Base-by-base conservation (phyloP, 2,888 invertebrate genomes). In the Apamea anceps region DNA sequence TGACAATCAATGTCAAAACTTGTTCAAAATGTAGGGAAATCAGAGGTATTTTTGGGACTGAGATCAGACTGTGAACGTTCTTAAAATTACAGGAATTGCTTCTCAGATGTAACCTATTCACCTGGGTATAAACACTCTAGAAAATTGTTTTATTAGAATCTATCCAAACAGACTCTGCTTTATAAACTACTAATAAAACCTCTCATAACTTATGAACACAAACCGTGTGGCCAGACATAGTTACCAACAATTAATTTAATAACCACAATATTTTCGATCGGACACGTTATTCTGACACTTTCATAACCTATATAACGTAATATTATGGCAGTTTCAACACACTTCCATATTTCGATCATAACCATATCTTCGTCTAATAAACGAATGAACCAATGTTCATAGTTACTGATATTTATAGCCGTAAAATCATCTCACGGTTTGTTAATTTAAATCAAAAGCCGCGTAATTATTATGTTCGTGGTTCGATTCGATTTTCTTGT, bases 401-500 rank as follows among this genome's bases (percentile, higher is more conserved):
- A 91, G 91, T 93, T 92, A 91, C 89, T 88, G 82, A 91, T 93
- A 92, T 93, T 94, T 93, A 94, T 93, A 90, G 88, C 91, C 93
- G 93, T 94, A 92, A 94, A 94, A 93, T 94, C 92, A 91, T 93
- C 93, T 92, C 91, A 93, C 91, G 92, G 94, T 93, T 93, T 91
- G 93, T 95, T 95, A 94, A 94, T 95, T 93, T 93, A 92, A 94
- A 95, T 94, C 94, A 94, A 94, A 94, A 91, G 92, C 93, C 93
- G 92, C 92, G 92, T 95, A 95, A 95, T 95, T 94, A 95, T 92
- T 91, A 92, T 91, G 92, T 93, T 92, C 91, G 90, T 92, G 90
- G 90, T 91, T 87, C 87, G 90, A 92, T 94, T 91, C 93, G 91
- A 93, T 94, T 94, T 94, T 92, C 93, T 91, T 93, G 93, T 93